Percentiles rank a stretch among this genome's conserved stretches.
These are phyloP conservation scores for Cremastinae sp. DNA, from an alignment of 2,888 invertebrate genomes.

Conservation along the genomic window DNA sequence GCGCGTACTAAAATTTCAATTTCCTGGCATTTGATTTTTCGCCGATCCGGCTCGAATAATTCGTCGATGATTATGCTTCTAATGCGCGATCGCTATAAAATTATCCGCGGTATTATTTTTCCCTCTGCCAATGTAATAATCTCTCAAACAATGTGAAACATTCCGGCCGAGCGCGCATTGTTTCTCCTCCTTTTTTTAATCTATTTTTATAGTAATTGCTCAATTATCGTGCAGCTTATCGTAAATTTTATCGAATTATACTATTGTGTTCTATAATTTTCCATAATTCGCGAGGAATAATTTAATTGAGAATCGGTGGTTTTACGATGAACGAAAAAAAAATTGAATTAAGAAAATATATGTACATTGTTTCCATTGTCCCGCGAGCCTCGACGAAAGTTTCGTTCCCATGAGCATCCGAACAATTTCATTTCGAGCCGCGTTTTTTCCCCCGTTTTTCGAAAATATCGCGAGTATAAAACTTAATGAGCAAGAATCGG, in stretches of 20 bases:
- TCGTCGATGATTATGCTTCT: too few relatives aligned
- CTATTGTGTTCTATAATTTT: conserved; percentile 37
- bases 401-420: conserved; percentile 42
- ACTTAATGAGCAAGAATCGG: too few relatives aligned
- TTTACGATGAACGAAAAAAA: neutral
- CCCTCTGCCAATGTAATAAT: conserved; percentile 12
- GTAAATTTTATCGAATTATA: conserved; percentile 3
- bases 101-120: conserved; percentile 11
- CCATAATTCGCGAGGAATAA: conserved; percentile 20
- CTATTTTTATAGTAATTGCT: conserved; percentile 42
- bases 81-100: neutral
- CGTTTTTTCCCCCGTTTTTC: too few relatives aligned
- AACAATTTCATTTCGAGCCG: too few relatives aligned
- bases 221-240: conserved; percentile 47
- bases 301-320: conserved; percentile 46
- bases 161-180: neutral
- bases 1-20: too few relatives aligned
- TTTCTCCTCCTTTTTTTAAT: conserved; percentile 9
- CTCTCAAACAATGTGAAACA: conserved; percentile 9
- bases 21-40: too few relatives aligned
- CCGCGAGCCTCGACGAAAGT: conserved; percentile 29
- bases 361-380: conserved; percentile 31
- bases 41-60: too few relatives aligned
- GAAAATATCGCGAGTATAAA: too few relatives aligned
- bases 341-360: neutral